phyloP scores from a whole-genome alignment of 2,797 vertebrate genomes.

The Arnoldichthys spilopterus region DNA sequence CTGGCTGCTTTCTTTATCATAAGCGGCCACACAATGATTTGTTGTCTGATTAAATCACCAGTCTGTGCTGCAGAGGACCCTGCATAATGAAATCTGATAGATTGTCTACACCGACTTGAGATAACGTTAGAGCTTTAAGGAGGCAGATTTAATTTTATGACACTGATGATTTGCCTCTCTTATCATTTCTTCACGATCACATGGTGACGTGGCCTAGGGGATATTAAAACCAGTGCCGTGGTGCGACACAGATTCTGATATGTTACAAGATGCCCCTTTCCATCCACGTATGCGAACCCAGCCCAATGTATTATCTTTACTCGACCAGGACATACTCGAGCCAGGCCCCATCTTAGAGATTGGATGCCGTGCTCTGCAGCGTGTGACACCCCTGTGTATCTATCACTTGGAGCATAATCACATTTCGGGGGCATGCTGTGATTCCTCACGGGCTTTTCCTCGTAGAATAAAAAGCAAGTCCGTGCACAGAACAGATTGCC shows the following conservation, averaged over 20 bases:
- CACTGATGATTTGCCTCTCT: conserved; percentile 21
- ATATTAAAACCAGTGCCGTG: conserved; percentile 38
- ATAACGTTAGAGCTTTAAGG: conserved; percentile 40
- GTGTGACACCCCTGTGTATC: conserved; percentile 61
- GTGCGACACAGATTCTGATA: conserved; percentile 10
- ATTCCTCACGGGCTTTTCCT: conserved; percentile 22
- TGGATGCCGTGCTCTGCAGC: conserved; percentile 58
- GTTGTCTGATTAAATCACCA: conserved; percentile 63
- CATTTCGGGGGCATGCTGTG: conserved; percentile 20
- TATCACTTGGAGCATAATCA: conserved; percentile 61
- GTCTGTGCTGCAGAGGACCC: conserved; percentile 38
- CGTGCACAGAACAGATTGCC: conserved; percentile 34
- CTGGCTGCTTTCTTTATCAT: conserved; percentile 57
- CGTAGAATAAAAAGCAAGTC: conserved; percentile 33
- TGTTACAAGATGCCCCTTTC: conserved; percentile 10
- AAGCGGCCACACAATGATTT: conserved; percentile 55
- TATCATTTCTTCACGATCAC: conserved; percentile 6
- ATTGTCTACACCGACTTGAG: conserved; percentile 43
- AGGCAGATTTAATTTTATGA: conserved; percentile 36
- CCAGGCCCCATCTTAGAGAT: conserved; percentile 58
- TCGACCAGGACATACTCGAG: conserved; percentile 45
- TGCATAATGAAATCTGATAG: conserved; percentile 67
- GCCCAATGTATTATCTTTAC: conserved; percentile 51
- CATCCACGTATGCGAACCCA: conserved; percentile 60
- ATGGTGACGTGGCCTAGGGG: neutral